A percentile compares a stretch with the other conserved stretches of the same genome.
Conservation (phyloP, 2,797 vertebrate genomes). For the Nyctibius grandis region DNA sequence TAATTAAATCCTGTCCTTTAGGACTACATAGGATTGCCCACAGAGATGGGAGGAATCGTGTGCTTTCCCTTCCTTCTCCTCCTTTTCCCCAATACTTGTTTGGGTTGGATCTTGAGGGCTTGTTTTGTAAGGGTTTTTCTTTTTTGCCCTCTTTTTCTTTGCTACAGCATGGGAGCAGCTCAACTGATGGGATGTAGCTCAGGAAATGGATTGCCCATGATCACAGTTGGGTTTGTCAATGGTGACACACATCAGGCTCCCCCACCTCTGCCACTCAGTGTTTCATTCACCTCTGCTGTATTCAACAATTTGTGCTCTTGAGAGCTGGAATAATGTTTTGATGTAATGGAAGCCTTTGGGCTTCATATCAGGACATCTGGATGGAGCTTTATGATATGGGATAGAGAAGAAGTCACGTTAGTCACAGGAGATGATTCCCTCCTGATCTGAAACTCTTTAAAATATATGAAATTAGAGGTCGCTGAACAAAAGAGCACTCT, state of each 20-base stretch:
- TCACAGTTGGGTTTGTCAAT: background rate
- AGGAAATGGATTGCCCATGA: background rate
- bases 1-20: slow-evolving; percentile 38
- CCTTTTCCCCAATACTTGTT: background rate
- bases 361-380: background rate
- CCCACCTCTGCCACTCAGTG: background rate
- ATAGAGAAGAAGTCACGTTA: background rate
- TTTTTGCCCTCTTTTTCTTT: background rate
- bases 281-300: background rate
- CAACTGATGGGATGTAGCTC: background rate
- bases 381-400: background rate
- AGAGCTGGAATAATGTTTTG: background rate
- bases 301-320: background rate
- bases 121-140: background rate
- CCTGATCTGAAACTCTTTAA: background rate
- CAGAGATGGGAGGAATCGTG: background rate
- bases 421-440: background rate
- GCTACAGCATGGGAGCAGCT: background rate
- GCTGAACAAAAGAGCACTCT: background rate
- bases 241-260: background rate
- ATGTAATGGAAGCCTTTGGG: background rate
- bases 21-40: background rate
- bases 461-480: background rate
- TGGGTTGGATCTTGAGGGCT: background rate
- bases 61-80: background rate